Evolutionary conservation across 2,888 invertebrate genomes (phyloP), one percentile per base, ranked within the genome.

Genomic region (Euclidia mi): DNA sequence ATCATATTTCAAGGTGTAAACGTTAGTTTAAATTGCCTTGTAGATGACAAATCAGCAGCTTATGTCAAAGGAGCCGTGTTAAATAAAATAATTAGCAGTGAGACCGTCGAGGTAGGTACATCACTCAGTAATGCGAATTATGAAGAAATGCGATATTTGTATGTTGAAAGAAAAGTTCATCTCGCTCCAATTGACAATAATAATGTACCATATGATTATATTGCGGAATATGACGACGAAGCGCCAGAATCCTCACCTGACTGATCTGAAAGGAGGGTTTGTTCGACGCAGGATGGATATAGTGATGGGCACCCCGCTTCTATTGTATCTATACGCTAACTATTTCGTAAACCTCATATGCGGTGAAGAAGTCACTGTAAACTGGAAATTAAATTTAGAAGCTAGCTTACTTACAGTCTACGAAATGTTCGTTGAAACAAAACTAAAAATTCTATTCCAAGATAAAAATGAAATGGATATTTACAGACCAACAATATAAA

Each of bases 391-490:
- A 7, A 3, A 25, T 25, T 25, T 25, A 25, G 20, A 25, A 25
- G 20, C 4, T 7, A 25, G 20, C 20, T 25, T 7, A 6, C 7
- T 25, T 6, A 7, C 56, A 1, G 59, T 42, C n/a, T 65, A 65
- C 7, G 55, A 57, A 44, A 55, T 52, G 20, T 68, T 57, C 29
- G 44, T 55, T 18, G 53, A 55, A 29, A 62, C 43, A 3, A 65
- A 68, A 65, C 17, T 68, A 1, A 60, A 41, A 31, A 60, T 70
- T 15, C 43, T 61, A 2, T 62, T 59, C 12, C 20, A 58, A 48
- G 64, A 59, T 10, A 69, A 69, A 37, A 46, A 59, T 20, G 42
- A 55, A 31, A 53, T 56, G 49, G 49, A 61, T 15, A 34, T 67
- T 1, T 52, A 38, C 29, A 64, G 52, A 11, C 51, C 67, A 1